Evolutionary conservation across 2,888 invertebrate species (phyloP).

Genomic region (Crematogaster levior): DNA sequence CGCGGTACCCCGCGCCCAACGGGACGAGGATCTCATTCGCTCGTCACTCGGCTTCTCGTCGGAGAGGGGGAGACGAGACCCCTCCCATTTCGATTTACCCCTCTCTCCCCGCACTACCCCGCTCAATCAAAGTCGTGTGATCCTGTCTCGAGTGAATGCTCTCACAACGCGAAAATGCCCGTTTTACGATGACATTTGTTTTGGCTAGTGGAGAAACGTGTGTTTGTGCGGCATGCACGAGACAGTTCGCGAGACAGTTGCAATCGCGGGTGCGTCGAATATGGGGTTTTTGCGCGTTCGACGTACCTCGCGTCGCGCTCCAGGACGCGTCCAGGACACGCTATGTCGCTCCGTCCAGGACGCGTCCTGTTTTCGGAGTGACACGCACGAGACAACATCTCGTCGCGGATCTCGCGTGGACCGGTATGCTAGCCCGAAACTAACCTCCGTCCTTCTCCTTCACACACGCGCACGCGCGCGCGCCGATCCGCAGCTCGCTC

Average conservation of each 20-base stretch:
- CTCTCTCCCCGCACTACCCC: slow-evolving; percentile 10
- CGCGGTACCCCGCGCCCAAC: neutral
- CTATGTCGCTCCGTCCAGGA: no score
- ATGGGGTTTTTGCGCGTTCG: no score
- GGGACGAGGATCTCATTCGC: slow-evolving; percentile 31
- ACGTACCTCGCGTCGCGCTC: no score
- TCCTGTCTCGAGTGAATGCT: slow-evolving; percentile 4
- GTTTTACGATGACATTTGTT: neutral
- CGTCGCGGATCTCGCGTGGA: no score
- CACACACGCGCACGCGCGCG: slow-evolving; percentile 40
- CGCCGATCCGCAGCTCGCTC: slow-evolving; percentile 58
- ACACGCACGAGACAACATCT: neutral
- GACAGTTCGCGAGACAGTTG: no score
- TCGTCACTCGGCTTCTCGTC: neutral
- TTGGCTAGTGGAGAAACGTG: neutral
- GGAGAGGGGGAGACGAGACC: slow-evolving; percentile 9
- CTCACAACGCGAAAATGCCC: slow-evolving; percentile 13
- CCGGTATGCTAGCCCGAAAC: slow-evolving; percentile 65
- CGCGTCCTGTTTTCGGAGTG: no score
- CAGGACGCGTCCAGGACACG: no score
- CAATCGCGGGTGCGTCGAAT: no score
- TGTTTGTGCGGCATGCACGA: no score
- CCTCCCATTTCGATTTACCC: slow-evolving; percentile 19
- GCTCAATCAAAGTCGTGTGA: neutral
- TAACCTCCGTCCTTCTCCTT: slow-evolving; percentile 72